Evolutionary conservation across 1,140 invertebrate species (phyloP).

Genomic region (Ostrea denselamellosa): DNA sequence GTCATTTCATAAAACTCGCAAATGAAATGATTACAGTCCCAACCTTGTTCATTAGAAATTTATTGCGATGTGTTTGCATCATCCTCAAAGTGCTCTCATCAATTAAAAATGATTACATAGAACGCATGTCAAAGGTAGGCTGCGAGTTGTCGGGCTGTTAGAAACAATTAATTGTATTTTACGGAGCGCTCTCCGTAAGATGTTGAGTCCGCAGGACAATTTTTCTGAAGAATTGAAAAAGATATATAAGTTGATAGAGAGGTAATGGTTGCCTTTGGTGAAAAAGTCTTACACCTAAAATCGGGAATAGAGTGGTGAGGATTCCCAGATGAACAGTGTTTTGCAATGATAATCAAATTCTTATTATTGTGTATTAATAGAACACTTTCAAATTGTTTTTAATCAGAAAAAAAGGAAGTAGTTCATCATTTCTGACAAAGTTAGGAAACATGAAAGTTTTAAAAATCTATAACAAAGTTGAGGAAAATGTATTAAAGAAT

Average conservation of each 20-base stretch:
- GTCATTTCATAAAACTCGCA: neutral
- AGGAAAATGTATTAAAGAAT: too few species aligned
- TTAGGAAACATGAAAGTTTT: neutral
- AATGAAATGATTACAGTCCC: slow-evolving; percentile 8
- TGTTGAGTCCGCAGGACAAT: neutral
- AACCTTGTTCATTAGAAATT: slow-evolving; percentile 20
- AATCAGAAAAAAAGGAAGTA: neutral
- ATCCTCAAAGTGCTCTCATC: slow-evolving; percentile 28
- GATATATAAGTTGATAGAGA: slow-evolving; percentile 29
- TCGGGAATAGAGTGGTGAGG: neutral
- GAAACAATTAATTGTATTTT: slow-evolving; percentile 37
- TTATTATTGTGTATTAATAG: neutral
- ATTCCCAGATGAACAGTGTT: neutral
- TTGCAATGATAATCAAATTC: slow-evolving; percentile 31
- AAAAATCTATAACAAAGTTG: neutral
- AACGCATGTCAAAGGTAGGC: neutral
- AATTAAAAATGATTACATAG: slow-evolving; percentile 35
- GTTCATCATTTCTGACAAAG: neutral
- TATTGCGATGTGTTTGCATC: neutral
- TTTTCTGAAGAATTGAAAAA: neutral
- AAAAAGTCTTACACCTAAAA: neutral
- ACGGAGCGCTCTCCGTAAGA: neutral
- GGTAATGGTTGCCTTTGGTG: neutral
- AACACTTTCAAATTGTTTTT: neutral
- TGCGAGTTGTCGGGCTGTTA: neutral